Percentiles rank a stretch among this genome's conserved stretches.
Conservation (phyloP, 2,797 vertebrate genomes). For the Sebastes kiyomatsui region DNA sequence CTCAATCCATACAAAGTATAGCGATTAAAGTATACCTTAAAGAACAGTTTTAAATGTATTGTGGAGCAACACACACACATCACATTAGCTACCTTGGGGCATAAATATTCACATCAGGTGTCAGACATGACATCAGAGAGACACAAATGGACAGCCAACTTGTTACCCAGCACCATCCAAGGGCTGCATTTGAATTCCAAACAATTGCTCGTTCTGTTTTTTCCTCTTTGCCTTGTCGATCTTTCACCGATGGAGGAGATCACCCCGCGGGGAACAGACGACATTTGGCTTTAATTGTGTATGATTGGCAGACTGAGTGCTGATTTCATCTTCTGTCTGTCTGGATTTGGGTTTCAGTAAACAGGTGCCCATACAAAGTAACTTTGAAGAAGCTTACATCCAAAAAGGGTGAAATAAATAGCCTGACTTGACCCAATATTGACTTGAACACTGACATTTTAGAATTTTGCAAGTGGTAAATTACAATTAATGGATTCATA, state of each 20-base stretch:
- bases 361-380: slow-evolving; percentile 27
- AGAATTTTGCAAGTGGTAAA: not conserved
- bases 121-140: slow-evolving; percentile 24
- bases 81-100: slow-evolving; percentile 19
- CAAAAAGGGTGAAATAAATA: not conserved
- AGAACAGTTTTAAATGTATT: not conserved
- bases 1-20: not conserved
- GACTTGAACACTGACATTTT: not conserved
- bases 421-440: not conserved
- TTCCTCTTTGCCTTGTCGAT: slow-evolving; percentile 35
- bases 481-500: not conserved
- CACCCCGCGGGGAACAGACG: slow-evolving; percentile 3
- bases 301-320: slow-evolving; percentile 45
- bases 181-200: slow-evolving; percentile 34
- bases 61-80: not conserved
- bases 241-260: slow-evolving; percentile 27
- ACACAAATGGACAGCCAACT: slow-evolving; percentile 24
- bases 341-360: slow-evolving; percentile 22
- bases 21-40: not conserved
- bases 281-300: slow-evolving; percentile 54
- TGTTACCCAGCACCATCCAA: slow-evolving; percentile 31
- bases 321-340: slow-evolving; percentile 38
- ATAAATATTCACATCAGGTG: slow-evolving; percentile 51
- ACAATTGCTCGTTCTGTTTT: slow-evolving; percentile 17
- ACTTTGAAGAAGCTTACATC: not conserved